Evolutionary conservation across 2,113 vertebrate species (phyloP).

Genomic region (Otus sunia): DNA sequence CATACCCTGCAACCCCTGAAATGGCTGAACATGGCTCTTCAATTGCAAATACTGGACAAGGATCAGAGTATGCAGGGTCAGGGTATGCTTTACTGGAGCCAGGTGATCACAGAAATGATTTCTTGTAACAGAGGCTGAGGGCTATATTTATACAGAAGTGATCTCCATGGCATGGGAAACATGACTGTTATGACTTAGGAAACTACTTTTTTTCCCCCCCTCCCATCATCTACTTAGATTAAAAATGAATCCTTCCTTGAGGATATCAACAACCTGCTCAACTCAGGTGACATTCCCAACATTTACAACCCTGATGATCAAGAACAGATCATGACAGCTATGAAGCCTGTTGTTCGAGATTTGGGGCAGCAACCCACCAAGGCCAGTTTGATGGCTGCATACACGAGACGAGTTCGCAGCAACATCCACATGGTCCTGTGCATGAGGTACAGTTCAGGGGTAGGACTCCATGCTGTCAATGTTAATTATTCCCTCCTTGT

Average conservation of each 20-base stretch:
- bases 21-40: neutral
- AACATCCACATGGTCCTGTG: slow-evolving; percentile 91
- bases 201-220: neutral
- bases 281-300: slow-evolving; percentile 88
- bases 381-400: slow-evolving; percentile 87
- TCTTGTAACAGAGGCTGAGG: neutral
- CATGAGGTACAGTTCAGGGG: slow-evolving; percentile 81
- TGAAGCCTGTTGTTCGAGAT: slow-evolving; percentile 84
- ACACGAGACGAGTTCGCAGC: slow-evolving; percentile 79
- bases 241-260: slow-evolving; percentile 91
- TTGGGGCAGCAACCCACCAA: slow-evolving; percentile 88
- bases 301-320: slow-evolving; percentile 84
- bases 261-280: slow-evolving; percentile 91
- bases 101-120: neutral
- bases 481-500: neutral
- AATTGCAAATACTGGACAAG: neutral
- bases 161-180: neutral
- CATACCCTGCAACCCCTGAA: neutral
- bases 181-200: neutral
- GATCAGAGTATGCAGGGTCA: neutral
- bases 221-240: slow-evolving; percentile 72
- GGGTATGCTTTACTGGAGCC: neutral
- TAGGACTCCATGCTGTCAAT: neutral
- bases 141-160: neutral
- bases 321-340: slow-evolving; percentile 83